Evolutionary conservation across 2,888 invertebrate species (phyloP), one percentile per base, ranked within the genome.

Genomic region (Halictus ligatus): DNA sequence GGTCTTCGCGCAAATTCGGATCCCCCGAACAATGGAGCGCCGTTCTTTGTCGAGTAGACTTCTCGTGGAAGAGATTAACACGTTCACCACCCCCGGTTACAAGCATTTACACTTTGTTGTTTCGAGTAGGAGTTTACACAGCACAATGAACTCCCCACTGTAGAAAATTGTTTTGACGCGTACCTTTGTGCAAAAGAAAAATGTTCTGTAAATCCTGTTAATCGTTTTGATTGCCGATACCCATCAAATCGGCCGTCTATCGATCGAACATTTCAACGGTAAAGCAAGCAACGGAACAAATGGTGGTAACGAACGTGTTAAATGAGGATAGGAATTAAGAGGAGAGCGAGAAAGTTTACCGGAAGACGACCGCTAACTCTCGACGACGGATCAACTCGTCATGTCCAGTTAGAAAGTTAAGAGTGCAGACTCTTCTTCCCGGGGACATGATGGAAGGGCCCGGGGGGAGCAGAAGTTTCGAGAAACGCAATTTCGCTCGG

Each of bases 351-450:
- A 54, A 54, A 21, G 21, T 21, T 54, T 8, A 0, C 2, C n/a
- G 58, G 12, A 58, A 5, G 1, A 58, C n/a, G 12, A n/a, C 58
- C n/a, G 10, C 58, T 4, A 58, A 58, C n/a, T n/a, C 58, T 21
- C 12, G 58, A 35, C 58, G 58, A 58, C n/a, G 58, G 58, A 58
- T 58, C 58, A n/a, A 58, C 58, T 58, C 58, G 58, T 58, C 58
- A n/a, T n/a, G 58, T 58, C 58, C 58, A 58, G 58, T 58, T 58
- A n/a, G 58, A 58, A 58, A 58, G 58, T 58, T 58, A 12, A 58
- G 58, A 58, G 58, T 0, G 58, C 58, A 12, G 58, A 58, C 21
- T n/a, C n/a, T n/a, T 58, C n/a, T 58, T 58, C 1, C 58, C n/a
- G 58, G n/a, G n/a, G 12, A 58, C 58, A 58, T 3, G 58, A n/a